These are phyloP conservation scores for Poeciliopsis turrubarensis DNA, from an alignment of 2,113 vertebrate species.

Conservation along the genomic window DNA sequence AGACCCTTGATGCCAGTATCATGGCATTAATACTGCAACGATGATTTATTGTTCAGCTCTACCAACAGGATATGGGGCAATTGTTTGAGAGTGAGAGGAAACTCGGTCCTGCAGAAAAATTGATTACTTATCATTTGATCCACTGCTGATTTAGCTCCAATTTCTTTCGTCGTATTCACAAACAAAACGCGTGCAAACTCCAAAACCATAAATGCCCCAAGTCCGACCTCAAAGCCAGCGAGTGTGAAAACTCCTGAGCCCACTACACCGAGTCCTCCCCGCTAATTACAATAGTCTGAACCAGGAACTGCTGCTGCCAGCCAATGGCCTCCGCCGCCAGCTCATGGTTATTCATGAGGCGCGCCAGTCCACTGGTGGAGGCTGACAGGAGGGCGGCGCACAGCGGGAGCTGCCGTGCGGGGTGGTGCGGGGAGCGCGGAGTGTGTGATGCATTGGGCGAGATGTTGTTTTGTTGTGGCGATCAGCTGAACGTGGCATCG, in stretches of 20 bases:
- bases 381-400: slow-evolving; percentile 73
- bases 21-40: neutral
- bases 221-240: neutral
- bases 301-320: slow-evolving; percentile 35
- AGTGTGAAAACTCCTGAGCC: neutral
- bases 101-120: slow-evolving; percentile 12
- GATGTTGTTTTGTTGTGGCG: slow-evolving; percentile 79
- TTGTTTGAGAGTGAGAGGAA: neutral
- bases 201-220: neutral
- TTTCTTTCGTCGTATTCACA: neutral
- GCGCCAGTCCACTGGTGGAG: slow-evolving; percentile 11
- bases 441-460: slow-evolving; percentile 71
- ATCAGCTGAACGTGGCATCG: slow-evolving; percentile 80
- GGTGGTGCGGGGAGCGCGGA: slow-evolving; percentile 72
- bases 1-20: neutral
- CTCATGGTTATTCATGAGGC: slow-evolving; percentile 64
- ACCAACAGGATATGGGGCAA: no score
- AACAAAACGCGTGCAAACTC: neutral
- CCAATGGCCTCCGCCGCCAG: slow-evolving; percentile 41
- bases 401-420: slow-evolving; percentile 64
- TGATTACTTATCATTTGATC: neutral
- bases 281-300: slow-evolving; percentile 51
- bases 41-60: neutral
- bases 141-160: neutral
- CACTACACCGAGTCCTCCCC: slow-evolving; percentile 12